phyloP scores from a whole-genome alignment of 2,113 vertebrate genomes.

The Nibea albiflora region DNA sequence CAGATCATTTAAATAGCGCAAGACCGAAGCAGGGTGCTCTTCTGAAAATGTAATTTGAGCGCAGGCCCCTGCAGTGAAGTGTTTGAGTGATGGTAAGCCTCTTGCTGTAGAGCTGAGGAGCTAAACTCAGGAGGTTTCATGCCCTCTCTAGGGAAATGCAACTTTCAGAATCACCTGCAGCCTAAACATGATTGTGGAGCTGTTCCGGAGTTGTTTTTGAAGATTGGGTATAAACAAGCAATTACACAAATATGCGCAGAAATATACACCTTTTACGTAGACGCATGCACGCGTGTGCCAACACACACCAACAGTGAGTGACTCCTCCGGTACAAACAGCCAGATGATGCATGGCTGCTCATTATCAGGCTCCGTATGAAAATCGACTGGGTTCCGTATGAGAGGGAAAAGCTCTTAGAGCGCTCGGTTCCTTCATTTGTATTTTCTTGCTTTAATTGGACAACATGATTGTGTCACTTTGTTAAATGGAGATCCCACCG shows the following conservation, averaged over 20 bases:
- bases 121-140: constrained; percentile 64
- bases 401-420: constrained; percentile 54
- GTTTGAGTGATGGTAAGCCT: constrained; percentile 74
- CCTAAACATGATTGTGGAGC: constrained; percentile 77
- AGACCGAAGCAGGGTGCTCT: constrained; percentile 32
- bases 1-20: constrained; percentile 59
- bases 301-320: neutral
- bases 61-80: constrained; percentile 67
- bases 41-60: constrained; percentile 62
- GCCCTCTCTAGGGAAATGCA: constrained; percentile 74
- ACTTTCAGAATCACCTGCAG: constrained; percentile 82
- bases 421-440: constrained; percentile 67
- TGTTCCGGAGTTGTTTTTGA: constrained; percentile 73
- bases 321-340: constrained; percentile 56
- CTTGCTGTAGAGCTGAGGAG: constrained; percentile 54
- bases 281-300: neutral
- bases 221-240: constrained; percentile 76
- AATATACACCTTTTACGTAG: constrained; percentile 22
- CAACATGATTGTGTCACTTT: constrained; percentile 76
- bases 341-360: constrained; percentile 71
- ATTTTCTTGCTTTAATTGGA: constrained; percentile 74
- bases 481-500: constrained; percentile 66
- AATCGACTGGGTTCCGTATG: constrained; percentile 61
- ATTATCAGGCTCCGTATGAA: constrained; percentile 71
- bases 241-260: constrained; percentile 66